Evolutionary conservation across 2,888 invertebrate genomes (phyloP).

Genomic region (Acholoe squamosa): DNA sequence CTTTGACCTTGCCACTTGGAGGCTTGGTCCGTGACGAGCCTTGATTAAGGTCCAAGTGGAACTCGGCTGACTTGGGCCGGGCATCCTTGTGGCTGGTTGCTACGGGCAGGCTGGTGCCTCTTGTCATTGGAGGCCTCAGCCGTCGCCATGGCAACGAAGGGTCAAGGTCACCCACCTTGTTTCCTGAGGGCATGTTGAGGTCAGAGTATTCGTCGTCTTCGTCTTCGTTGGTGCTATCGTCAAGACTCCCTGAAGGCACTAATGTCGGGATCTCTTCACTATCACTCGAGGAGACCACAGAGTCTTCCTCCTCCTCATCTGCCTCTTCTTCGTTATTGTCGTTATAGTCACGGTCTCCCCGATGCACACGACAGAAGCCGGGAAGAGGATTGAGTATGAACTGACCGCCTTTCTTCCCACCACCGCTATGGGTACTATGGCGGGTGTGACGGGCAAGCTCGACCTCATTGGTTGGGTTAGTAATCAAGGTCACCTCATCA

Average conservation of each 20-base stretch:
- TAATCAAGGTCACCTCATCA: constrained; percentile 49
- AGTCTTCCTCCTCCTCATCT: background rate
- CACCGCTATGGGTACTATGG: background rate
- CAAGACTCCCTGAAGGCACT: constrained; percentile 52
- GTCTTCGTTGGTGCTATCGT: constrained; percentile 2
- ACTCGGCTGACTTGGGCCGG: constrained; percentile 55
- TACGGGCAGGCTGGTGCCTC: constrained; percentile 50
- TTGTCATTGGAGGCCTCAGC: constrained; percentile 47
- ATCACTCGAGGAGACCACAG: background rate
- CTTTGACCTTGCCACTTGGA: constrained; percentile 38
- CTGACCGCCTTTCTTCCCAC: background rate
- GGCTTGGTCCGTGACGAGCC: constrained; percentile 41
- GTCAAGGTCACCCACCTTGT: constrained; percentile 49
- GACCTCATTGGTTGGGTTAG: constrained; percentile 53
- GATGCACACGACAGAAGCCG: constrained; percentile 6
- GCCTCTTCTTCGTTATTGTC: constrained; percentile 13
- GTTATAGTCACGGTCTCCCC: constrained; percentile 2
- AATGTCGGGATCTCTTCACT: constrained; percentile 51
- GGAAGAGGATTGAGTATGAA: constrained; percentile 13
- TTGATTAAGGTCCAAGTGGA: constrained; percentile 48
- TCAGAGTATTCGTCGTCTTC: background rate
- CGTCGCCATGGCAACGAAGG: constrained; percentile 48
- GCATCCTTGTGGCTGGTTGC: constrained; percentile 38
- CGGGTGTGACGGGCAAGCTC: background rate
- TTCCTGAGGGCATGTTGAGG: constrained; percentile 49